Evolutionary conservation across 2,797 vertebrate genomes (phyloP), one percentile per base, ranked within the genome.

Genomic region (Crypturellus tataupa): DNA sequence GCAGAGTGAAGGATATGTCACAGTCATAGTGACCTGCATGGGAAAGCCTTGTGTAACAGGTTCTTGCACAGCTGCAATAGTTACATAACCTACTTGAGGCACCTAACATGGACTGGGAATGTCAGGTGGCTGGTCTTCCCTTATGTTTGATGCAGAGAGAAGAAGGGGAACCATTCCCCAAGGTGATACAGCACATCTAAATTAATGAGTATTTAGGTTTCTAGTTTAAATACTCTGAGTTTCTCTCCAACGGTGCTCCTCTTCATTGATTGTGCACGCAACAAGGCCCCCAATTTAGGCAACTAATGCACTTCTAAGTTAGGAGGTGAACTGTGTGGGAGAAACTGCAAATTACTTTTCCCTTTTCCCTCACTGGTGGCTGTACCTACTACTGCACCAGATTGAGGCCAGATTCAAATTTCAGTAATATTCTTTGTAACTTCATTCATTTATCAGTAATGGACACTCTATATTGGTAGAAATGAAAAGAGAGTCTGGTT

Each of bases 191-290:
- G 59, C 90, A 44, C 27, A 63, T 17, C 77, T 91, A 93, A 88
- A 93, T 77, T 63, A 81, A 90, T 56, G 37, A 90, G 59, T 83
- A 90, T 84, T 88, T 79, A 60, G 24, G 51, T 69, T 94, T 56
- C 42, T 93, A 90, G 94, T 90, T 77, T 84, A 64, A 27, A 73
- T 77, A 64, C 59, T 81, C 21, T 1, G 4, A 67, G 67, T 56
- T 79, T 73, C 46, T 83, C 77, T 63, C 67, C 64, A 79, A 77
- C 86, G 73, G 11, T 60, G 10, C 29, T 33, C 81, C 83, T 81
- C 39, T 83, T 81, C 59, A 37, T 24, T 89, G 68, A 80, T 10
- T 44, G 4, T 64, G 40, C 47, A 56, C 35, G 68, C 18, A 73
- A 4, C 16, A 33, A 82, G 7, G 16, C 2, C 86, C 51, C 46